Evolutionary conservation across 2,888 invertebrate species (phyloP), one percentile per base, ranked within the genome.

Genomic region (Actias luna): DNA sequence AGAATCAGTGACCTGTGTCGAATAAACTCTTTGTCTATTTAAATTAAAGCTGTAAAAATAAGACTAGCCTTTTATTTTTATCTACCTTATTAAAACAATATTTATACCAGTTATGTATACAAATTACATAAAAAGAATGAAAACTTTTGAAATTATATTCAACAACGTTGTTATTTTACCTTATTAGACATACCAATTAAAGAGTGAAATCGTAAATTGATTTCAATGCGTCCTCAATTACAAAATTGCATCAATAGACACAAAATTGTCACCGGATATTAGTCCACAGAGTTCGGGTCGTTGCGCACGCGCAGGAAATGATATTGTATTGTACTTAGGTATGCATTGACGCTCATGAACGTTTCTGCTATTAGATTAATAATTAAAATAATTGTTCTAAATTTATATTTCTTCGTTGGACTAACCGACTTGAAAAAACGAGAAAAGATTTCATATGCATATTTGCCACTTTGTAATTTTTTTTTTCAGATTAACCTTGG

Each of bases 291-390:
- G 77, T 80, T 84, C 85, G 87, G 87, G 80, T 84, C 88, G 84
- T 29, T 55, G 86, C 88, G 89, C 88, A 79, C 87, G 85, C 88
- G 85, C 85, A 84, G 92, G 91, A 92, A 87, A 92, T 91, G 89
- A 91, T 89, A 90, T 85, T 87, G 90, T 89, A 86, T 85, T 86
- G 86, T 85, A 85, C 87, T 83, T 77, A 76, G 73, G 72, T 78
- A 74, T 77, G 78, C 76, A 79, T 79, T 74, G 27, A 57, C 64
- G 36, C 67, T 64, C 39, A 39, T 35, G 27, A 16, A 10, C 35
- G 18, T 14, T 22, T 12, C 52, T 16, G 18, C 36, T 36, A 50
- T 8, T 25, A 22, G 10, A 50, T 50, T 8, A 50, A 10, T 22
- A 22, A 42, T 42, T 0, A 18, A 42, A 18, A 5, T 42, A n/a